Evolutionary conservation across 2,797 vertebrate genomes (phyloP), one percentile per base, ranked within the genome.

Genomic region (Craterocephalus amniculus): DNA sequence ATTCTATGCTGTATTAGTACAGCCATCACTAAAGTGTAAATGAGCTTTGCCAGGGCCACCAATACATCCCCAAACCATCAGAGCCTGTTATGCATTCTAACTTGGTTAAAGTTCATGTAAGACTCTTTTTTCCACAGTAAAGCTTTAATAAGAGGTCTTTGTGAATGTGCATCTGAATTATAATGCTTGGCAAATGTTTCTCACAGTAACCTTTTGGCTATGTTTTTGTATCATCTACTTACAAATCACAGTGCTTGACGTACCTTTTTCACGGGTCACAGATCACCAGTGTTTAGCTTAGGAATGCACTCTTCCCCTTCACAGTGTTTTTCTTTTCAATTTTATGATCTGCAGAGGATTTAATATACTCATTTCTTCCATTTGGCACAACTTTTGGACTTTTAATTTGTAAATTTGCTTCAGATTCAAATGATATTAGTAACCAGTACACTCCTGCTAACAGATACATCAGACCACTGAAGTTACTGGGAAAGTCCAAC

Each of bases 381-480:
- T 14, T 13, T 3, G 16, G 1, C 16, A 12, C 36, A 38, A 16
- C 13, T 8, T 45, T 45, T 45, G 18, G 2, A 20, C 9, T 48
- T 20, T 48, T n/a, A 22, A 1, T 20, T 8, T 8, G 7, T 48
- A 20, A 48, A 48, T 48, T 20, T 40, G 14, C 9, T 16, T 16
- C 14, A n/a, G 20, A n/a, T 22, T n/a, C 20, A 26, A 64, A 54
- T 29, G 12, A 29, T 54, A 36, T 36, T 0, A 2, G 2, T 57
- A 54, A 73, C 24, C 20, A 73, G 31, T 51, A 26, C 35, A 66
- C 12, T n/a, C 18, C 49, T 38, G 58, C 55, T 61, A 34, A 67
- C 3, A 35, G 31, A 49, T 52, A 40, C 4, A 67, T 59, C 60
- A 72, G n/a, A 59, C 24, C 56, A 55, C 32, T 57, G 31, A 78